phyloP scores from a whole-genome alignment of 2,888 invertebrate genomes.

The Elmis aenea region DNA sequence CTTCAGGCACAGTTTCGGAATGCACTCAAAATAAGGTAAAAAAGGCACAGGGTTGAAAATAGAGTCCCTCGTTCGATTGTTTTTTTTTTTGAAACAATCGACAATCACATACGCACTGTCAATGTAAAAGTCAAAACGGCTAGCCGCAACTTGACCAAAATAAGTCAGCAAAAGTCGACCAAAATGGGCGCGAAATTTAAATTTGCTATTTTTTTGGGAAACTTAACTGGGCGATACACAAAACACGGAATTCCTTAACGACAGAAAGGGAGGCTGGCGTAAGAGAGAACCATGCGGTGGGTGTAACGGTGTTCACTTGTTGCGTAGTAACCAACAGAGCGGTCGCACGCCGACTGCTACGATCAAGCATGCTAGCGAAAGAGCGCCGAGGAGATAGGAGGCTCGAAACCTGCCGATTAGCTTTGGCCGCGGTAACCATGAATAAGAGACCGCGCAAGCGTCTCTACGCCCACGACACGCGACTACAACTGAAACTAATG shows the following conservation, averaged over 20 bases:
- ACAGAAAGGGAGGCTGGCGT: constrained; percentile 7
- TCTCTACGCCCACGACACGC: constrained; percentile 43
- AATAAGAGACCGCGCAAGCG: constrained; percentile 35
- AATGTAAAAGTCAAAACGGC: too few species aligned
- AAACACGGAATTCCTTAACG: too few species aligned
- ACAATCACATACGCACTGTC: too few species aligned
- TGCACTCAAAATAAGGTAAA: too few species aligned
- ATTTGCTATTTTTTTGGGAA: constrained; percentile 1
- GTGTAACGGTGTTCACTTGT: constrained; percentile 33
- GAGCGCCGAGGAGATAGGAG: constrained; percentile 29
- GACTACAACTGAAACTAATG: constrained; percentile 26
- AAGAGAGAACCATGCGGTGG: constrained; percentile 35
- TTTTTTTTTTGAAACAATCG: too few species aligned
- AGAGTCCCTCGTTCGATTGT: too few species aligned
- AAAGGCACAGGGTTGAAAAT: too few species aligned
- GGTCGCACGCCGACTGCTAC: constrained; percentile 41
- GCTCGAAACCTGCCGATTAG: constrained; percentile 30
- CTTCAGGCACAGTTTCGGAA: too few species aligned
- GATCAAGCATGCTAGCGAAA: constrained; percentile 24
- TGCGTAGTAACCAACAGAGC: constrained; percentile 38
- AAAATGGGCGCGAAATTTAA: constrained; percentile 3
- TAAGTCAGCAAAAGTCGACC: not conserved
- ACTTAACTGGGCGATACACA: too few species aligned
- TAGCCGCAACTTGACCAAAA: constrained; percentile 1
- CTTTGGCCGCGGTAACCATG: constrained; percentile 25